These are phyloP conservation scores for Antheraea mylitta DNA, from an alignment of 1,140 invertebrate species.

Conservation along the genomic window DNA sequence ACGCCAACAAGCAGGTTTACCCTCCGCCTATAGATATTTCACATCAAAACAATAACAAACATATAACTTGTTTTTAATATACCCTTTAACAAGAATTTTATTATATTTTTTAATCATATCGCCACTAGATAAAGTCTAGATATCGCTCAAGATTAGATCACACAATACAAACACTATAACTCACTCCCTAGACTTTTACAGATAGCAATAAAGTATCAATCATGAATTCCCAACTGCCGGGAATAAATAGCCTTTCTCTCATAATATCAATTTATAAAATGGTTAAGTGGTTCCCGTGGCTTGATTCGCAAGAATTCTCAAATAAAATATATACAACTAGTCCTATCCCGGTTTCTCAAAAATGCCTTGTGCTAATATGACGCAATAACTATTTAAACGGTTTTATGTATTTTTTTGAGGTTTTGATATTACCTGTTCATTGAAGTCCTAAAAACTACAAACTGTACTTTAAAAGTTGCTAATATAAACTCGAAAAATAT, in stretches of 20 bases:
- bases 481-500: too few relatives aligned
- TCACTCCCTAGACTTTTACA: not conserved
- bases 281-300: not conserved
- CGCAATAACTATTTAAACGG: too few relatives aligned
- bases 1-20: too few relatives aligned
- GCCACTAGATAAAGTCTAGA: not conserved
- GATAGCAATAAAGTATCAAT: not conserved
- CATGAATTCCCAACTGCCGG: not conserved
- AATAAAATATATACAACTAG: too few relatives aligned
- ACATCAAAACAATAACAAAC: too few relatives aligned
- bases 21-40: too few relatives aligned
- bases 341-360: too few relatives aligned
- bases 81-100: not conserved
- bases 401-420: too few relatives aligned
- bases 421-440: too few relatives aligned
- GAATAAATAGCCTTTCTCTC: not conserved
- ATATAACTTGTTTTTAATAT: not conserved
- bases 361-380: too few relatives aligned
- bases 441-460: too few relatives aligned
- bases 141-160: not conserved
- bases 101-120: conserved; percentile 1
- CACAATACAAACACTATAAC: not conserved
- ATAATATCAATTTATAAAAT: not conserved
- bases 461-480: too few relatives aligned
- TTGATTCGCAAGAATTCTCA: not conserved